phyloP scores from a whole-genome alignment of 2,797 vertebrate genomes.

The Crocidura indochinensis region DNA sequence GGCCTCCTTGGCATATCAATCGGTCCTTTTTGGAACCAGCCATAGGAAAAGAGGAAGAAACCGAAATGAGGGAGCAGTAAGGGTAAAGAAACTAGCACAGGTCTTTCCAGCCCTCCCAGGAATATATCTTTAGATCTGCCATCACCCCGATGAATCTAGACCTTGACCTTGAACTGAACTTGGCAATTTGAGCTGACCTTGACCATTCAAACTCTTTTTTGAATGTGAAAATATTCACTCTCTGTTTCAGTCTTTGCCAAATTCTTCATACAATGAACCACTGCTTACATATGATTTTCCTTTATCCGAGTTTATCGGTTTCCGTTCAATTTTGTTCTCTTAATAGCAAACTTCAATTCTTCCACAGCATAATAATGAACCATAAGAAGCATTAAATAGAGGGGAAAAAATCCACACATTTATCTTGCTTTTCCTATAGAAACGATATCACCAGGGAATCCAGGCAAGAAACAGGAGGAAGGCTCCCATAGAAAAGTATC shows the following conservation, averaged over 20 bases:
- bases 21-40: neutral
- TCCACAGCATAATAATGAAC: neutral
- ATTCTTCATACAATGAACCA: neutral
- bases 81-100: neutral
- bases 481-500: neutral
- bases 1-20: neutral
- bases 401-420: neutral
- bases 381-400: neutral
- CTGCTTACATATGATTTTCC: neutral
- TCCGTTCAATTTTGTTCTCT: conserved; percentile 9
- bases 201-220: too few relatives aligned
- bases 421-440: neutral
- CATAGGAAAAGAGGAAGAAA: neutral
- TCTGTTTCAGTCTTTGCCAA: neutral
- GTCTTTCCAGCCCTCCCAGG: neutral
- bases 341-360: conserved; percentile 23
- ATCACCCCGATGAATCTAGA: neutral
- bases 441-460: neutral
- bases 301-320: conserved; percentile 6
- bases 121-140: neutral
- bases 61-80: neutral
- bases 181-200: too few relatives aligned
- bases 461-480: neutral
- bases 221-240: neutral
- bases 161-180: too few relatives aligned